Evolutionary conservation across 2,113 vertebrate species (phyloP).

Genomic region (Ictidomys tridecemlineatus): DNA sequence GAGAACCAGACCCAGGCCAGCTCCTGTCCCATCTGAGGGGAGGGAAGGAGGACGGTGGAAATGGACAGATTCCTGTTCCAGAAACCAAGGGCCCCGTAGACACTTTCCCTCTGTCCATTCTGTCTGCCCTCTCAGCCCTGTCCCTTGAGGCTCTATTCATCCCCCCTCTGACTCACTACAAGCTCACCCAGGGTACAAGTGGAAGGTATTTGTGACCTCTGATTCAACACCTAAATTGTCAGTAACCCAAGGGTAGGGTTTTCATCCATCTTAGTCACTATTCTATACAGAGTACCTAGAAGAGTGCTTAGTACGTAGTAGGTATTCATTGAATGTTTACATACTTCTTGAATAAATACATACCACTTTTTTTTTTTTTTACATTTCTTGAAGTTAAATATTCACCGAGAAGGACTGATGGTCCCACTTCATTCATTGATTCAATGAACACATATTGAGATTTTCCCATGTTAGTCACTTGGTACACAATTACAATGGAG

Average conservation of each 20-base stretch:
- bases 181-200: neutral
- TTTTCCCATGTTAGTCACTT: neutral
- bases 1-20: neutral
- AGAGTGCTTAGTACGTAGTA: slow-evolving; percentile 40
- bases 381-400: slow-evolving; percentile 72
- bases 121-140: neutral
- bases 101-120: neutral
- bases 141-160: neutral
- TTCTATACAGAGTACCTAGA: neutral
- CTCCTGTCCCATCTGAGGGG: neutral
- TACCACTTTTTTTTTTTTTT: slow-evolving; percentile 50
- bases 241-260: slow-evolving; percentile 24
- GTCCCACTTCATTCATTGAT: slow-evolving; percentile 12
- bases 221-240: slow-evolving; percentile 26
- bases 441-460: slow-evolving; percentile 27
- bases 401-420: slow-evolving; percentile 39
- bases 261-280: slow-evolving; percentile 32
- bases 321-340: slow-evolving; percentile 70
- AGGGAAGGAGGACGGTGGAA: neutral
- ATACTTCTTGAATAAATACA: slow-evolving; percentile 59
- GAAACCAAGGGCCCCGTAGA: neutral
- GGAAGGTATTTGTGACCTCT: slow-evolving; percentile 11
- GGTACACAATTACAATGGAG: neutral
- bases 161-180: neutral
- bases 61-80: neutral